Conservation (phyloP, 2,888 invertebrate species). For the Coleophora flavipennella region DNA sequence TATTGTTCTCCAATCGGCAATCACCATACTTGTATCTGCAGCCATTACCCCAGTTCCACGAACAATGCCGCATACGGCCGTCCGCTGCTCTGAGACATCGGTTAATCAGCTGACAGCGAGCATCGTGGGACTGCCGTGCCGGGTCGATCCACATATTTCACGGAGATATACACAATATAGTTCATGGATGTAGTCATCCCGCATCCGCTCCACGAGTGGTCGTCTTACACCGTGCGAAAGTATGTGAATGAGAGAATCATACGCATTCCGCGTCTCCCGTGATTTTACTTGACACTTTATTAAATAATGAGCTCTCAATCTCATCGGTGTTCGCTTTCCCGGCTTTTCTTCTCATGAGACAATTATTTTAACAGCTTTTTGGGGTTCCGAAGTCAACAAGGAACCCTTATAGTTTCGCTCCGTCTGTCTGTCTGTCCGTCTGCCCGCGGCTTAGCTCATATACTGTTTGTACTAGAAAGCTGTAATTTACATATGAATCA, state of each 20-base stretch:
- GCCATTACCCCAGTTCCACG: conserved; percentile 10
- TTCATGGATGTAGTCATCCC: conserved; percentile 20
- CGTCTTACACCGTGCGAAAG: conserved; percentile 58
- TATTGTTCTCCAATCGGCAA: not conserved
- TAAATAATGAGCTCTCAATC: conserved; percentile 7
- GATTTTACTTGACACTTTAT: conserved; percentile 16
- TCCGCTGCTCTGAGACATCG: conserved; percentile 16
- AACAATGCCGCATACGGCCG: conserved; percentile 18
- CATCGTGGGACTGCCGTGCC: conserved; percentile 40
- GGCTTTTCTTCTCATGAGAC: conserved; percentile 12
- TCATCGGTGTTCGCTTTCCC: conserved; percentile 21
- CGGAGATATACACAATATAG: conserved; percentile 15
- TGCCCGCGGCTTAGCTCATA: too few species aligned
- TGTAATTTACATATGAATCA: too few species aligned
- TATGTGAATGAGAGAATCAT: conserved; percentile 32
- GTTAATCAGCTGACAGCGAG: conserved; percentile 36
- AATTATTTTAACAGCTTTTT: conserved; percentile 1
- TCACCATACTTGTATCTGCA: conserved; percentile 7
- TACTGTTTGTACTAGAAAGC: too few species aligned
- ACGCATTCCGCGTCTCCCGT: conserved; percentile 17
- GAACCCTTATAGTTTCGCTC: too few species aligned
- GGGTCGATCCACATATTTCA: conserved; percentile 12
- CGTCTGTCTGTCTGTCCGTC: too few species aligned
- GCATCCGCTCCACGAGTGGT: conserved; percentile 28
- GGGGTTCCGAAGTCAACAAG: too few species aligned